phyloP scores from a whole-genome alignment of 1,140 invertebrate species.

The Diachasma alloeum region DNA sequence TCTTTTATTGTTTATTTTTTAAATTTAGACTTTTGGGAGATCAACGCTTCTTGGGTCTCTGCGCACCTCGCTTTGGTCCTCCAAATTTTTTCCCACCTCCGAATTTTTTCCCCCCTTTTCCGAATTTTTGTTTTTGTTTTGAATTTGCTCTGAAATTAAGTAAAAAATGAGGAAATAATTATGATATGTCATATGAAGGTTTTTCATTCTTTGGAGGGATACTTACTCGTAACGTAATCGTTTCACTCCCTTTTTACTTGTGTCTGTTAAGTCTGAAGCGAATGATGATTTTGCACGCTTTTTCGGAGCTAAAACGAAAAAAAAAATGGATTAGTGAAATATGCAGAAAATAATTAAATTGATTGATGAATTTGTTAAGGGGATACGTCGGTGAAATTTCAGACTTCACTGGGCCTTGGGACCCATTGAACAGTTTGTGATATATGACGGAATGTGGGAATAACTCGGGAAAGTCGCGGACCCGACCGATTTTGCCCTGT shows the following conservation, averaged over 20 bases:
- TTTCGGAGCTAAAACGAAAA: conserved; percentile 42
- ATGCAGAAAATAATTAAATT: conserved; percentile 14
- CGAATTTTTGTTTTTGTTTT: conserved; percentile 46
- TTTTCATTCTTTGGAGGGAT: conserved; percentile 66
- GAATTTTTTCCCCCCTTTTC: conserved; percentile 35
- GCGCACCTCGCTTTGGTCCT: conserved; percentile 14
- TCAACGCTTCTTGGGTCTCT: background rate
- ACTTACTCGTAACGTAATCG: conserved; percentile 68
- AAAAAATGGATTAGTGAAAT: background rate
- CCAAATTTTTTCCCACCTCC: conserved; percentile 12
- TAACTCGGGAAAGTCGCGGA: too few species aligned
- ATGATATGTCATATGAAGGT: background rate
- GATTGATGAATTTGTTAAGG: background rate
- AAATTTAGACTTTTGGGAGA: background rate
- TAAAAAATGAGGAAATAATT: conserved; percentile 22
- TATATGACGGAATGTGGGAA: too few species aligned
- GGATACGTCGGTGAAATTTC: too few species aligned
- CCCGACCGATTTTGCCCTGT: too few species aligned
- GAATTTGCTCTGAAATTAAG: conserved; percentile 49
- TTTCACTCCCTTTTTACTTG: conserved; percentile 74
- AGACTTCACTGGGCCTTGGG: conserved; percentile 16
- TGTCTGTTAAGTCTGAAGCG: conserved; percentile 76
- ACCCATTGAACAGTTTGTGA: too few species aligned
- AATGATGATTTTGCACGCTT: conserved; percentile 67
- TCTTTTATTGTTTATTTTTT: too few species aligned